These are phyloP conservation scores for Cherax destructor DNA, from an alignment of 1,140 invertebrate genomes.

Conservation along the genomic window DNA sequence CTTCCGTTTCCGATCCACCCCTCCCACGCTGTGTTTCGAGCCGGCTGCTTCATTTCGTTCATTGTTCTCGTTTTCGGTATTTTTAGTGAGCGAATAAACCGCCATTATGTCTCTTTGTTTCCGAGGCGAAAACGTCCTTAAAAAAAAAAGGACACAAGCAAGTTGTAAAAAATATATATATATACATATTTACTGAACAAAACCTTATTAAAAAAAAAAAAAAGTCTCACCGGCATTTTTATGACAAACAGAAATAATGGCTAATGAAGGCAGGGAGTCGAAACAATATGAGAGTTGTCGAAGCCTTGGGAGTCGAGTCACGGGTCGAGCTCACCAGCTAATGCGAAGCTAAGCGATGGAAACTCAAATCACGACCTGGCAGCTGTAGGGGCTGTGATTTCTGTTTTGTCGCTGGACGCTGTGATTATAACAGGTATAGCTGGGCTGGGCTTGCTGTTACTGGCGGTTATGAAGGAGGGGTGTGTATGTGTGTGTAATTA, in stretches of 20 bases:
- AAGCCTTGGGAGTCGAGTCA: slow-evolving; percentile 15
- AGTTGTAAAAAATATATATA: too few species aligned
- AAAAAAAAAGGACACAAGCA: too few species aligned
- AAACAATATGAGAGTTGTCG: slow-evolving; percentile 30
- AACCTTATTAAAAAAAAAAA: too few species aligned
- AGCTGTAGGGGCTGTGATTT: slow-evolving; percentile 47
- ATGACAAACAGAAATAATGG: neutral
- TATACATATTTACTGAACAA: too few species aligned
- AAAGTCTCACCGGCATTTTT: too few species aligned
- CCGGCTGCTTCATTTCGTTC: slow-evolving; percentile 28
- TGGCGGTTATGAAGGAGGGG: too few species aligned
- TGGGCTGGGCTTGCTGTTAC: too few species aligned
- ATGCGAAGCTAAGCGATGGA: slow-evolving; percentile 50
- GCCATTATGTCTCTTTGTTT: too few species aligned
- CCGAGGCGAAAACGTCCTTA: too few species aligned
- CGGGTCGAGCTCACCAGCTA: slow-evolving; percentile 11
- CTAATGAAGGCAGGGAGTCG: neutral
- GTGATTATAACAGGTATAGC: neutral
- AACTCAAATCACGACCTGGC: slow-evolving; percentile 32
- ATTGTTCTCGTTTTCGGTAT: neutral
- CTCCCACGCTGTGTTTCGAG: slow-evolving; percentile 29
- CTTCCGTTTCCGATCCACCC: slow-evolving; percentile 50
- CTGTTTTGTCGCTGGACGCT: neutral
- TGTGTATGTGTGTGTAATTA: neutral
- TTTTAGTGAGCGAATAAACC: neutral